Conservation (phyloP, 2,113 vertebrate genomes). For the Erinaceus europaeus region DNA sequence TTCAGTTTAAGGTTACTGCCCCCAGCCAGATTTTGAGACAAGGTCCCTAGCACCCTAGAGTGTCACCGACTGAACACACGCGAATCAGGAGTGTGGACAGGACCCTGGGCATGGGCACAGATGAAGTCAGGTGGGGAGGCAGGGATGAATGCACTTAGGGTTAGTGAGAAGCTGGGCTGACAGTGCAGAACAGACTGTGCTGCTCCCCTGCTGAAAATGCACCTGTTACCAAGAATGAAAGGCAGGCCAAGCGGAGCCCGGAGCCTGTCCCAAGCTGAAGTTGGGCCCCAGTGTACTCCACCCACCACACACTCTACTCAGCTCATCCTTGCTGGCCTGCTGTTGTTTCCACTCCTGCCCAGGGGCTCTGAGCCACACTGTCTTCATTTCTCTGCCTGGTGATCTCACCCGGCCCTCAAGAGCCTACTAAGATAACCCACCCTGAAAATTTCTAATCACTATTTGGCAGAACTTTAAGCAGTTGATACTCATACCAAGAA, state of each 20-base stretch:
- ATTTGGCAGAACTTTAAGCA: too few species aligned
- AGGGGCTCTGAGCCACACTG: not conserved
- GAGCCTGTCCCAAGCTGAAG: not conserved
- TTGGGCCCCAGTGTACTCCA: not conserved
- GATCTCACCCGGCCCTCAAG: not conserved
- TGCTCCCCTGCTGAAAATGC: not conserved
- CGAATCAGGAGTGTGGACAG: not conserved
- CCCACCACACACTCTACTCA: not conserved
- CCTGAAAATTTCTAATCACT: not conserved
- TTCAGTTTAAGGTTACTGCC: not conserved
- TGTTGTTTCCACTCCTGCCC: not conserved
- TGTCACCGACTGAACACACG: not conserved
- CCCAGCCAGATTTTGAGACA: not conserved
- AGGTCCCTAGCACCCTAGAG: not conserved
- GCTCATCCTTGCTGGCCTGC: too few species aligned
- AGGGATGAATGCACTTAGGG: not conserved
- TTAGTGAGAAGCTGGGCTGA: accelerated
- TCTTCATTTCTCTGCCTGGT: not conserved
- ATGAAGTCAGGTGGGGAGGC: too few species aligned
- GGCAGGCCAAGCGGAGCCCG: not conserved
- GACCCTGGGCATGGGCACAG: not conserved
- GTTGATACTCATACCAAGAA: too few species aligned
- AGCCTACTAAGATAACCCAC: not conserved
- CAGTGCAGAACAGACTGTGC: not conserved
- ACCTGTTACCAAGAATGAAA: not conserved